These are phyloP conservation scores for Drosophila prosaltans DNA, from an alignment of 1,140 invertebrate genomes.

Conservation along the genomic window DNA sequence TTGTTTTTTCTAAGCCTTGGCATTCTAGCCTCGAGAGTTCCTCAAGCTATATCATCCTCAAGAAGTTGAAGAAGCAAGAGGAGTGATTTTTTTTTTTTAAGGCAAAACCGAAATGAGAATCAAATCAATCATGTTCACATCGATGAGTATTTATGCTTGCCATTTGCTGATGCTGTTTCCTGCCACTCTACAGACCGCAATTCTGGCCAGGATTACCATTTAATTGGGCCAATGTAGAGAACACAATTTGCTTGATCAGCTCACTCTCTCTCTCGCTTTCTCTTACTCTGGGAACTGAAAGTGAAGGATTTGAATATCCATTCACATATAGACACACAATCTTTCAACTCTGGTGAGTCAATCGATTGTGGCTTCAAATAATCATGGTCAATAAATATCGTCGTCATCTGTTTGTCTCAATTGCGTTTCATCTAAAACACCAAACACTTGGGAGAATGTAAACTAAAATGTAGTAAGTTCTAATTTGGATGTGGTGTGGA, in stretches of 20 bases:
- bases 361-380: constrained; percentile 41
- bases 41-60: background rate
- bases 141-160: background rate
- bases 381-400: constrained; percentile 71
- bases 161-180: background rate
- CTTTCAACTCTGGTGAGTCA: background rate
- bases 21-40: constrained; percentile 3
- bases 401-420: constrained; percentile 81
- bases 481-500: constrained; percentile 74
- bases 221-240: background rate
- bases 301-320: constrained; percentile 26
- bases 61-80: constrained; percentile 2
- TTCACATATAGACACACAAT: constrained; percentile 43
- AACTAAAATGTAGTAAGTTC: constrained; percentile 81
- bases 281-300: constrained; percentile 50
- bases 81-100: background rate
- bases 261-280: constrained; percentile 2
- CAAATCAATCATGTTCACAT: constrained; percentile 15
- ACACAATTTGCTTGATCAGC: background rate
- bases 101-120: constrained; percentile 8
- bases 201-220: background rate
- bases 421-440: constrained; percentile 83
- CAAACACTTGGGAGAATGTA: constrained; percentile 80
- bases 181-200: background rate
- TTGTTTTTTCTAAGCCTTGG: background rate